Percentiles rank a stretch among this genome's conserved stretches.
These are phyloP conservation scores for Phorcus lineatus DNA, from an alignment of 2,888 invertebrate species.

Conservation along the genomic window DNA sequence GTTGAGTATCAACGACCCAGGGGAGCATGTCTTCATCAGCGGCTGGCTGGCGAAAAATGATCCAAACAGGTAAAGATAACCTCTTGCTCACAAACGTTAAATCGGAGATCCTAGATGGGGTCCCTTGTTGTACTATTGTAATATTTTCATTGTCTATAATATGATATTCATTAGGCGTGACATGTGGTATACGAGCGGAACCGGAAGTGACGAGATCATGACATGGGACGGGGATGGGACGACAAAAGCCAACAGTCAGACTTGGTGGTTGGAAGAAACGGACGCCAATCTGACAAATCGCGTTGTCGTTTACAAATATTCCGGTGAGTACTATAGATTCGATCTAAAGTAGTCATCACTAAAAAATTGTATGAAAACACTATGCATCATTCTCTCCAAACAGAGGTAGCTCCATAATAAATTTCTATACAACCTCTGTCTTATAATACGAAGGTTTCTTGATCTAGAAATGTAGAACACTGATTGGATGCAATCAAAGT, in stretches of 20 bases:
- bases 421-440: too few relatives aligned
- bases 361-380: too few relatives aligned
- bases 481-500: too few relatives aligned
- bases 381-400: too few relatives aligned
- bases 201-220: conserved; percentile 25
- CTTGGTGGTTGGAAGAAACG: conserved; percentile 60
- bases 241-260: conserved; percentile 40
- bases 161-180: background rate
- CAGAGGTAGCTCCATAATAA: too few relatives aligned
- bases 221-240: conserved; percentile 84
- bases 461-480: too few relatives aligned
- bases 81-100: background rate
- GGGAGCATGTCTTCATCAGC: conserved; percentile 47
- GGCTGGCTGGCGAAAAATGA: conserved; percentile 47
- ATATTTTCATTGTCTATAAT: background rate
- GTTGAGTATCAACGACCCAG: conserved; percentile 39
- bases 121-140: background rate
- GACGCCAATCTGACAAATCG: conserved; percentile 75
- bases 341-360: too few relatives aligned
- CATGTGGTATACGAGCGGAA: conserved; percentile 33
- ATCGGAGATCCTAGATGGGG: too few relatives aligned
- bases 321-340: conserved; percentile 38
- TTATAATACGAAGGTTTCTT: too few relatives aligned
- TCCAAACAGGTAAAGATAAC: conserved; percentile 16
- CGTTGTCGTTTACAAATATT: conserved; percentile 60